Percentiles rank a stretch among this genome's conserved stretches.
Conservation (phyloP, 1,140 invertebrate genomes). For the Drosophila nikananu region DNA sequence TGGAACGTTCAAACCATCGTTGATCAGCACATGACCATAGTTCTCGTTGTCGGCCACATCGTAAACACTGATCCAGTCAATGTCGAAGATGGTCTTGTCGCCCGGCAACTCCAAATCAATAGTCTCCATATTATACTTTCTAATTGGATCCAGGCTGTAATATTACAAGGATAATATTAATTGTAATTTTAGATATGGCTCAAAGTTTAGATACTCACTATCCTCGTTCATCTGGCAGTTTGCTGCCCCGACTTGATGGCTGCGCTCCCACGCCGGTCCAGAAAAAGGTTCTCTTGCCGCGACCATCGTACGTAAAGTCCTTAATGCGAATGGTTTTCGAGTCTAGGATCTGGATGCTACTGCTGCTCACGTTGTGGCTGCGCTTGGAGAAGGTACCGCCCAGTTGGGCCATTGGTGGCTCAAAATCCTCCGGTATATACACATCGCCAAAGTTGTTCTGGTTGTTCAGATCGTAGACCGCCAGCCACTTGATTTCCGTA, state of each 20-base stretch:
- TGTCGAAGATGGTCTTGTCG: constrained; percentile 92
- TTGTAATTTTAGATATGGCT: background rate
- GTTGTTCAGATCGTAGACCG: constrained; percentile 93
- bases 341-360: constrained; percentile 91
- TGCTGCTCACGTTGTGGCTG: constrained; percentile 90
- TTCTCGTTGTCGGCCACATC: constrained; percentile 90
- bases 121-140: constrained; percentile 90
- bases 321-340: constrained; percentile 92
- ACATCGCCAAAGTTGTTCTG: constrained; percentile 96
- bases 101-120: constrained; percentile 93
- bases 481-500: constrained; percentile 95
- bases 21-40: constrained; percentile 92
- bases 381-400: constrained; percentile 90
- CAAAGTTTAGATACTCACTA: constrained; percentile 90
- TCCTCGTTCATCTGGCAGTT: constrained; percentile 96
- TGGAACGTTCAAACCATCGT: constrained; percentile 93
- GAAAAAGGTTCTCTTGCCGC: constrained; percentile 92
- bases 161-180: background rate
- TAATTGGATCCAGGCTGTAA: constrained; percentile 89
- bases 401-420: constrained; percentile 91
- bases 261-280: constrained; percentile 95
- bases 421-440: constrained; percentile 95
- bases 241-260: constrained; percentile 91
- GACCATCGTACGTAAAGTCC: constrained; percentile 92
- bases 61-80: constrained; percentile 94